These are phyloP conservation scores for Falco cherrug DNA, from an alignment of 2,797 vertebrate species.

Conservation along the genomic window DNA sequence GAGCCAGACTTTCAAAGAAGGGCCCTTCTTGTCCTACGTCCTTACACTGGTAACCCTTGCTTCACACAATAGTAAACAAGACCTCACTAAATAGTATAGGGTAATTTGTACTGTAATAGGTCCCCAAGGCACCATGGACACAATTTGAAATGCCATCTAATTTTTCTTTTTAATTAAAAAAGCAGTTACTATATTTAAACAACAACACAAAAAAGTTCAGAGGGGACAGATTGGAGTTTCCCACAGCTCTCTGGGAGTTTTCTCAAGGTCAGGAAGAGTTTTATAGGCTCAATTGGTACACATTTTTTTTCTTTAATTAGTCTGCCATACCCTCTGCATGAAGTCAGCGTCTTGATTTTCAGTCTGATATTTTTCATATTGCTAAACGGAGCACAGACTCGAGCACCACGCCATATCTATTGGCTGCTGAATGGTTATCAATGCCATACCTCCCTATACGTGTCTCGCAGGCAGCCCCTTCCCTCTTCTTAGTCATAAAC, in stretches of 20 bases:
- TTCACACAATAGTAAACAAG: slow-evolving; percentile 73
- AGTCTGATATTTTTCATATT: slow-evolving; percentile 48
- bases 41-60: slow-evolving; percentile 60
- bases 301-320: slow-evolving; percentile 63
- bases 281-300: slow-evolving; percentile 25
- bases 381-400: background rate
- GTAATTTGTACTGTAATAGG: slow-evolving; percentile 75
- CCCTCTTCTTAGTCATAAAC: background rate
- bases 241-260: slow-evolving; percentile 64
- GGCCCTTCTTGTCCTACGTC: slow-evolving; percentile 66
- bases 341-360: slow-evolving; percentile 68
- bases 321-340: slow-evolving; percentile 57
- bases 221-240: slow-evolving; percentile 61
- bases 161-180: slow-evolving; percentile 70
- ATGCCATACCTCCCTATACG: background rate
- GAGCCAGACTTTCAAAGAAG: slow-evolving; percentile 75
- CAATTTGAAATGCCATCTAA: slow-evolving; percentile 72
- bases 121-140: slow-evolving; percentile 72
- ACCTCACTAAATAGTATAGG: slow-evolving; percentile 65
- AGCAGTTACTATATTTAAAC: slow-evolving; percentile 72
- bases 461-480: background rate
- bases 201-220: slow-evolving; percentile 58
- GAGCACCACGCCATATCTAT: background rate
- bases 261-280: slow-evolving; percentile 59
- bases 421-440: background rate